Percentiles rank a stretch among this genome's conserved stretches.
These are phyloP conservation scores for Plotosus lineatus DNA, from an alignment of 2,113 vertebrate species.

Conservation along the genomic window DNA sequence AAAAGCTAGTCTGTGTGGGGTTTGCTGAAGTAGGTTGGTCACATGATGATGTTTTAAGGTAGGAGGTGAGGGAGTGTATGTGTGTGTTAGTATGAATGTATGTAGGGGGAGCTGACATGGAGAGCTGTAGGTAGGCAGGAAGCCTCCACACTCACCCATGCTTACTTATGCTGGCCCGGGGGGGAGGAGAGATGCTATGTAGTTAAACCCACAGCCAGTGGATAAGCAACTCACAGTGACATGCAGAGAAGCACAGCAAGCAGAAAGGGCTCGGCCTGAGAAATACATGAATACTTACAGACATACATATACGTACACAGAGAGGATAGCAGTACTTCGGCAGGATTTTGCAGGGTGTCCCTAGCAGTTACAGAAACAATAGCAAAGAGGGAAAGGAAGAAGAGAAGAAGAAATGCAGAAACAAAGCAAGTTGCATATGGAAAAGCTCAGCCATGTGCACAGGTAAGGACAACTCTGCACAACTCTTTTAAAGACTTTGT, in stretches of 20 bases:
- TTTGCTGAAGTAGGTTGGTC: slow-evolving; percentile 43
- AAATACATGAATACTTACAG: slow-evolving; percentile 28
- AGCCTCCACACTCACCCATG: slow-evolving; percentile 54
- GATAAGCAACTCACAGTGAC: slow-evolving; percentile 64
- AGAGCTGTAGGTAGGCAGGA: slow-evolving; percentile 57
- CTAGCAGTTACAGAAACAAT: slow-evolving; percentile 38
- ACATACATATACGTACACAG: slow-evolving; percentile 24
- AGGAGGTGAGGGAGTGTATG: slow-evolving; percentile 27
- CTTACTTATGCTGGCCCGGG: slow-evolving; percentile 55
- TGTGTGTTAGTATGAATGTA: slow-evolving; percentile 34
- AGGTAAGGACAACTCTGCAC: slow-evolving; percentile 66
- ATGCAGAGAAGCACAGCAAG: slow-evolving; percentile 49
- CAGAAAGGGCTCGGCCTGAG: slow-evolving; percentile 37
- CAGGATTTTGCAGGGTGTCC: slow-evolving; percentile 51
- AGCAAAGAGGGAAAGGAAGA: slow-evolving; percentile 43
- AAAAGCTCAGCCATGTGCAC: slow-evolving; percentile 71
- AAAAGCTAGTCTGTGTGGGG: slow-evolving; percentile 8
- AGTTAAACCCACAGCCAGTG: slow-evolving; percentile 65
- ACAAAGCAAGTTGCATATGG: slow-evolving; percentile 70
- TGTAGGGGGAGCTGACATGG: slow-evolving; percentile 52
- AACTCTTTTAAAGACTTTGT: slow-evolving; percentile 24
- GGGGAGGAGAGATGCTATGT: slow-evolving; percentile 65
- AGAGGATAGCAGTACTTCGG: slow-evolving; percentile 45
- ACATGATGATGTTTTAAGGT: slow-evolving; percentile 52
- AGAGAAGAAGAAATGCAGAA: slow-evolving; percentile 60